These are phyloP conservation scores for Myocastor coypus DNA, from an alignment of 2,113 vertebrate species.

Conservation along the genomic window DNA sequence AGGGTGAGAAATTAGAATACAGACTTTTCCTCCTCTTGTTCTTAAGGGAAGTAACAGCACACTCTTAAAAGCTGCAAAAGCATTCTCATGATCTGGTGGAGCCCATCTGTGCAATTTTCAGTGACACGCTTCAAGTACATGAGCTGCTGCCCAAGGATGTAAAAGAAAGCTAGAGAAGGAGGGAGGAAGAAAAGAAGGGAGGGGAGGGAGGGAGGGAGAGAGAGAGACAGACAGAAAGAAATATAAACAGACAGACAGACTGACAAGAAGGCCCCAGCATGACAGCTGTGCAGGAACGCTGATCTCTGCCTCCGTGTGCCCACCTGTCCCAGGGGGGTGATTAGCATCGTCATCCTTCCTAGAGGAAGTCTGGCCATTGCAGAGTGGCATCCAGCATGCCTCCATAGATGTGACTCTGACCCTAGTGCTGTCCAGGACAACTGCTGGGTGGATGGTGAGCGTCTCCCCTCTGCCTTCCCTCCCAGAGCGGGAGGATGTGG, in stretches of 20 bases:
- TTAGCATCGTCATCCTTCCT: constrained; percentile 63
- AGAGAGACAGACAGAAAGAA: background rate
- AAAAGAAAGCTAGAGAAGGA: background rate
- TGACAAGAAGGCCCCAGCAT: constrained; percentile 58
- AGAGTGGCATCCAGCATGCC: constrained; percentile 27
- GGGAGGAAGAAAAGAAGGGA: background rate
- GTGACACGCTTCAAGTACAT: constrained; percentile 73
- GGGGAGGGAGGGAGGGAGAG: background rate
- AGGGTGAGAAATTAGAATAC: constrained; percentile 56
- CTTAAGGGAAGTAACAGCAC: constrained; percentile 62
- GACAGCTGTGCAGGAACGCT: constrained; percentile 67
- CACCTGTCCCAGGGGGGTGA: constrained; percentile 57
- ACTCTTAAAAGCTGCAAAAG: constrained; percentile 66
- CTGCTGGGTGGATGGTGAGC: constrained; percentile 31
- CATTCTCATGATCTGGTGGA: constrained; percentile 65
- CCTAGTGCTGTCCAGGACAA: background rate
- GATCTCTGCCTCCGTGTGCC: constrained; percentile 3
- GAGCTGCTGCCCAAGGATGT: constrained; percentile 68
- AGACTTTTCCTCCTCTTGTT: background rate
- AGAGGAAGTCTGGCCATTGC: constrained; percentile 45
- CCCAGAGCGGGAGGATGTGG: rapidly evolving
- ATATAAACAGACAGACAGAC: too few relatives aligned
- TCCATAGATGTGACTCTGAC: background rate
- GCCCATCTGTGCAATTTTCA: constrained; percentile 78
- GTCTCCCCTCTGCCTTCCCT: background rate